A percentile compares a stretch with the other conserved stretches of the same genome.
These are phyloP conservation scores for Limnephilus rhombicus DNA, from an alignment of 2,888 invertebrate species.

Conservation along the genomic window DNA sequence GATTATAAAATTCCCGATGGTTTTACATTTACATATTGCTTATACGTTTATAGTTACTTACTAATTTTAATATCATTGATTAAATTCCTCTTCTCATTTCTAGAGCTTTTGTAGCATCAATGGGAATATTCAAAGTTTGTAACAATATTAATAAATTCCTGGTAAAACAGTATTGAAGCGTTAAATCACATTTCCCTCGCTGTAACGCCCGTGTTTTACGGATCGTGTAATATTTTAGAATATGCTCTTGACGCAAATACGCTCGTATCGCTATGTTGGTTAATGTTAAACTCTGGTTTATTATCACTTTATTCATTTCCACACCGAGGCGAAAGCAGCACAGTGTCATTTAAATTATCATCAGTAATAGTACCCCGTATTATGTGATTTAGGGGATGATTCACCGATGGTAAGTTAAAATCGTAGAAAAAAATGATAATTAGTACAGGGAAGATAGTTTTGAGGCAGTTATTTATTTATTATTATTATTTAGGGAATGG, in stretches of 20 bases:
- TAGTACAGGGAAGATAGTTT: background rate
- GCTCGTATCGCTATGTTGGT: background rate
- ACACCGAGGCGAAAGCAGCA: background rate
- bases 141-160: background rate
- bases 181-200: background rate
- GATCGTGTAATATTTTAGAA: background rate
- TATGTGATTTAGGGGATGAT: background rate
- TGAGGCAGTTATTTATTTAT: no score
- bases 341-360: background rate
- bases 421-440: background rate
- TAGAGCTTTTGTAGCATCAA: background rate
- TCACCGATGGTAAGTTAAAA: background rate
- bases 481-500: no score
- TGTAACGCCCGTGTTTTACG: background rate
- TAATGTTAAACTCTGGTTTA: constrained; percentile 21
- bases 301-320: constrained; percentile 11
- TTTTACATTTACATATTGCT: no score
- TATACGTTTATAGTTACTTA: background rate
- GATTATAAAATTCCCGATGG: no score
- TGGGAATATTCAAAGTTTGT: background rate
- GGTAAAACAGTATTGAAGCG: background rate
- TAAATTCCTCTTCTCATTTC: background rate
- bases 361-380: background rate
- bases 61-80: background rate
- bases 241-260: constrained; percentile 18